A percentile compares a stretch with the other conserved stretches of the same genome.
These are phyloP conservation scores for Drosophila littoralis DNA, from an alignment of 1,140 invertebrate genomes.

Conservation along the genomic window DNA sequence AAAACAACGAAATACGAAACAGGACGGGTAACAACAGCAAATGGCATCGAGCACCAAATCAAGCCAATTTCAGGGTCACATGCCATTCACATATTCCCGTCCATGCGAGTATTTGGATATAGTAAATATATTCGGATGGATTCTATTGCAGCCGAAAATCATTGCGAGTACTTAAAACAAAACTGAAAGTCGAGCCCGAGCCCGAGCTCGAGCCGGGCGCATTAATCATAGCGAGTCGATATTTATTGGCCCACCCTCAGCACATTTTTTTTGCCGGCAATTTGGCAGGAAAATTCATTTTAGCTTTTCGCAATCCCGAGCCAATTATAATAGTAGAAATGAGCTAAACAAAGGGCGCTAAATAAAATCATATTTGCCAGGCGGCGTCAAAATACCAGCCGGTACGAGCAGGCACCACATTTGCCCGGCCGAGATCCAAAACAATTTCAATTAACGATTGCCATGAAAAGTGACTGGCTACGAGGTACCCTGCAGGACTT, in stretches of 20 bases:
- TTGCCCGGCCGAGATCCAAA: constrained; percentile 6
- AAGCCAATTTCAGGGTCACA: constrained; percentile 71
- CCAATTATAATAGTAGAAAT: constrained; percentile 71
- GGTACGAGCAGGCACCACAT: constrained; percentile 43
- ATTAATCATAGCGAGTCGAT: constrained; percentile 77
- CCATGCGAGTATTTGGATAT: no score
- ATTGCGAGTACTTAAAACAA: constrained; percentile 71
- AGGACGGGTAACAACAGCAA: constrained; percentile 59
- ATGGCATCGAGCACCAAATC: constrained; percentile 74
- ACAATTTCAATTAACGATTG: constrained; percentile 46
- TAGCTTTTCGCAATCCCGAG: constrained; percentile 48
- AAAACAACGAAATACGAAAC: constrained; percentile 14
- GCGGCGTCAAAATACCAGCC: constrained; percentile 66
- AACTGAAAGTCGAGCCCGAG: constrained; percentile 31
- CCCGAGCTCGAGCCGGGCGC: background rate
- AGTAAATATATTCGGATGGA: no score
- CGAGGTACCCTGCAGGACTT: constrained; percentile 5
- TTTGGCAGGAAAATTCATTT: constrained; percentile 16
- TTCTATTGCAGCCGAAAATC: constrained; percentile 21
- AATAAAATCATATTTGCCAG: constrained; percentile 63
- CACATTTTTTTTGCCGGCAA: background rate
- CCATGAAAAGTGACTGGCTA: background rate
- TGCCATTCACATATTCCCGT: constrained; percentile 22
- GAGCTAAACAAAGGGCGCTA: constrained; percentile 36
- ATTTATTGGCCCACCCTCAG: constrained; percentile 50